Percentiles rank a stretch among this genome's conserved stretches.
phyloP scores from a whole-genome alignment of 2,888 invertebrate genomes.

The Neocrepidodera transversa region DNA sequence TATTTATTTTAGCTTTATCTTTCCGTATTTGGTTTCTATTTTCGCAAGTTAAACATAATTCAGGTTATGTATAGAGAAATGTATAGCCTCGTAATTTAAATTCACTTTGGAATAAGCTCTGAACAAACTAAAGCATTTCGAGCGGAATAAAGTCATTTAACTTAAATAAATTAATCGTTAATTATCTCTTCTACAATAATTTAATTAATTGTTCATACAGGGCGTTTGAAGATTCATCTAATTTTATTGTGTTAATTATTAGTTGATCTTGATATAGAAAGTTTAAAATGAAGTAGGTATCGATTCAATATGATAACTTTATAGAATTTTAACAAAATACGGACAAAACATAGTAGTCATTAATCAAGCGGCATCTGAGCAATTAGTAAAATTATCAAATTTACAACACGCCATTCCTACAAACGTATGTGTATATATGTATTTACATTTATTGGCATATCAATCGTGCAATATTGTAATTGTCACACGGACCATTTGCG shows the following conservation, averaged over 20 bases:
- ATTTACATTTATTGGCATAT: constrained; percentile 35
- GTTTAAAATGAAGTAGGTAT: too few species aligned
- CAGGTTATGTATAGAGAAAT: constrained; percentile 11
- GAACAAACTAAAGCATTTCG: constrained; percentile 5
- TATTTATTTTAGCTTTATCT: constrained; percentile 10
- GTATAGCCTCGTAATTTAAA: constrained; percentile 1
- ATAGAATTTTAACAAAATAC: constrained; percentile 24
- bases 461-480: constrained; percentile 37
- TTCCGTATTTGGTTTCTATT: constrained; percentile 12
- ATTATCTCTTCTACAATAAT: constrained; percentile 7
- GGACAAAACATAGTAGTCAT: constrained; percentile 25
- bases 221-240: neutral
- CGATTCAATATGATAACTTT: too few species aligned
- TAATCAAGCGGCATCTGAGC: constrained; percentile 36
- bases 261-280: too few species aligned
- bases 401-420: constrained; percentile 33
- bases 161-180: constrained; percentile 10
- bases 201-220: constrained; percentile 1
- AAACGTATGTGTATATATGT: constrained; percentile 10
- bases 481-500: constrained; percentile 37
- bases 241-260: too few species aligned
- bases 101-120: constrained; percentile 15
- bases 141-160: constrained; percentile 15
- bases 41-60: constrained; percentile 10
- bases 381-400: constrained; percentile 44